Conservation (phyloP, 2,888 invertebrate species). For the Ormyrus rosae region DNA sequence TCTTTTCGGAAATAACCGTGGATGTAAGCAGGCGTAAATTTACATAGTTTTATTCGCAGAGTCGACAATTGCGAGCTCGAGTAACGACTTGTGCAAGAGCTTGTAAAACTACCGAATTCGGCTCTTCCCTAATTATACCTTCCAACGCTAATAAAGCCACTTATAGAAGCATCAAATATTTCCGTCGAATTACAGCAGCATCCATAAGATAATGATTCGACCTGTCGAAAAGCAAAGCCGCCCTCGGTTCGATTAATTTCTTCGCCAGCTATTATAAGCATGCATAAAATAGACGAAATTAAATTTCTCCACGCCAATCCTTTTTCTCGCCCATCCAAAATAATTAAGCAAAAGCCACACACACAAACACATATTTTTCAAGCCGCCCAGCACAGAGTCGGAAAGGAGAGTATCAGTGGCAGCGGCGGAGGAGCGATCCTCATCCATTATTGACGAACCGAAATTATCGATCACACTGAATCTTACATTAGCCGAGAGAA, state of each 20-base stretch:
- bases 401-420: too few species aligned
- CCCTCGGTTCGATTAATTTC: neutral
- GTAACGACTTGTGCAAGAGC: too few species aligned
- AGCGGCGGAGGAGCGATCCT: conserved; percentile 1
- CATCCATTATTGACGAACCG: conserved; percentile 22
- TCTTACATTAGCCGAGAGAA: conserved; percentile 29
- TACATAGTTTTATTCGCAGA: too few species aligned
- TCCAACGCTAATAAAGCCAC: too few species aligned
- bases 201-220: neutral
- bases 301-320: conserved; percentile 1
- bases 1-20: too few species aligned
- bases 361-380: neutral
- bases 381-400: too few species aligned
- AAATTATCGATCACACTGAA: conserved; percentile 45
- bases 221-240: too few species aligned
- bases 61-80: too few species aligned
- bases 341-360: conserved; percentile 23
- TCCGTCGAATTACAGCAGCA: neutral
- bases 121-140: too few species aligned
- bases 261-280: neutral
- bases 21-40: too few species aligned
- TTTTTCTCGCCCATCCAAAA: neutral
- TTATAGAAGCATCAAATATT: neutral
- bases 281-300: neutral
- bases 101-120: too few species aligned